phyloP scores from a whole-genome alignment of 2,113 vertebrate species.

The Illadopsis cleaveri region DNA sequence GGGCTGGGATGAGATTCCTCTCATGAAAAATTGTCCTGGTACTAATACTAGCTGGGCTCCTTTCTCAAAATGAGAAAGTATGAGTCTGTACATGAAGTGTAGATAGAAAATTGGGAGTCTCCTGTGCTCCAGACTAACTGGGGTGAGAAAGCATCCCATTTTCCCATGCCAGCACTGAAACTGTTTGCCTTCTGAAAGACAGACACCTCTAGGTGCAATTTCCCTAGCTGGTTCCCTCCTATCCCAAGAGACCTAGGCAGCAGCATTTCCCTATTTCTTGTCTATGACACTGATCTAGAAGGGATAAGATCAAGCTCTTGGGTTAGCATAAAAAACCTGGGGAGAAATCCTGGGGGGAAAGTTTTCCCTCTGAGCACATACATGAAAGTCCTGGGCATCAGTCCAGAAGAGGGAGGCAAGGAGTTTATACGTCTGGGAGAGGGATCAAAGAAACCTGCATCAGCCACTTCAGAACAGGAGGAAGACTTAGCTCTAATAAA shows the following conservation, averaged over 20 bases:
- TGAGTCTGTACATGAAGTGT: not conserved
- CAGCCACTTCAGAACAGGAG: not conserved
- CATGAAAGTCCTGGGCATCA: not conserved
- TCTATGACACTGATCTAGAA: not conserved
- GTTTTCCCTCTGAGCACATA: not conserved
- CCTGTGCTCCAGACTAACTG: not conserved
- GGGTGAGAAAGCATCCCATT: not conserved
- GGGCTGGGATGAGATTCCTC: not conserved
- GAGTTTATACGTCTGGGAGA: not conserved
- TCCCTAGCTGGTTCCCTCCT: not conserved
- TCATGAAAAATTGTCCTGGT: not conserved
- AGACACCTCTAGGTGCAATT: not conserved
- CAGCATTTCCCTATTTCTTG: not conserved
- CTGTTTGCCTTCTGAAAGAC: not conserved
- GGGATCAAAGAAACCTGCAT: conserved; percentile 11
- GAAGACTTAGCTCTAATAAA: not conserved
- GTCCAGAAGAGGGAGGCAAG: not conserved
- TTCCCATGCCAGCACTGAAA: not conserved
- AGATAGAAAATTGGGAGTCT: not conserved
- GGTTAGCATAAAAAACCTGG: not conserved
- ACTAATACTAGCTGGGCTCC: not conserved
- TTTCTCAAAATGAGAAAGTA: not conserved
- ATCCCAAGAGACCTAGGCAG: not conserved
- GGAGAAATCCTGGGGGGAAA: not conserved
- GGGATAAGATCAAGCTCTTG: not conserved